Percentiles rank a stretch among this genome's conserved stretches.
Conservation (phyloP, 2,113 vertebrate species). For the Pedionomus torquatus region DNA sequence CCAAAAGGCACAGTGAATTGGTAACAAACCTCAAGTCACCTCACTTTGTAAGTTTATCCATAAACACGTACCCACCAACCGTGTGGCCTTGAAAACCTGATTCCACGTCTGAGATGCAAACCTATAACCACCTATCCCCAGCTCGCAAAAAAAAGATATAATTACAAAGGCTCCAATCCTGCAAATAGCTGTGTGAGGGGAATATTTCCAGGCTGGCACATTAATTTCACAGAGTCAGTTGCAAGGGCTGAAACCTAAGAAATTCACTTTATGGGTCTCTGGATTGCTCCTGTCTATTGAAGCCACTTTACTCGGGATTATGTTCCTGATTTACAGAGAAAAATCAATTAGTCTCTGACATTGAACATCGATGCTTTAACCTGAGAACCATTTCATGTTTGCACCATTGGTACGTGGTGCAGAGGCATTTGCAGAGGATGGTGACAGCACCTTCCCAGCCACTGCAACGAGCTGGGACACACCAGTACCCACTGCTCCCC, state of each 20-base stretch:
- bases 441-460: not conserved
- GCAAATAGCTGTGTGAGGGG: not conserved
- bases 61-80: not conserved
- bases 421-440: not conserved
- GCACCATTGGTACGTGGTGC: fast-evolving
- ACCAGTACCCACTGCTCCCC: not conserved
- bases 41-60: not conserved
- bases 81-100: not conserved
- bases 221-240: not conserved
- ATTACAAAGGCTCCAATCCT: not conserved
- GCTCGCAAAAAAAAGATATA: not conserved
- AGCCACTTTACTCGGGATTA: not conserved
- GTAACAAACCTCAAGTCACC: not conserved
- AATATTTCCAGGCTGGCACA: not conserved
- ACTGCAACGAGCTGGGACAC: fast-evolving
- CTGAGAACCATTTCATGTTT: not conserved
- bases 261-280: not conserved
- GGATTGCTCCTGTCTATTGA: not conserved
- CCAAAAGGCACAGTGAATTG: fast-evolving
- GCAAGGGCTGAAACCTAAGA: not conserved
- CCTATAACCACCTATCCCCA: not conserved
- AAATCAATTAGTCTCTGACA: not conserved
- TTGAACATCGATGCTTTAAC: fast-evolving
- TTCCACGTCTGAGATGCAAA: not conserved
- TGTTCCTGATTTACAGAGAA: not conserved